A percentile compares a stretch with the other conserved stretches of the same genome.
Evolutionary conservation across 2,113 vertebrate genomes (phyloP).

Genomic region (Pteruthius melanotis): DNA sequence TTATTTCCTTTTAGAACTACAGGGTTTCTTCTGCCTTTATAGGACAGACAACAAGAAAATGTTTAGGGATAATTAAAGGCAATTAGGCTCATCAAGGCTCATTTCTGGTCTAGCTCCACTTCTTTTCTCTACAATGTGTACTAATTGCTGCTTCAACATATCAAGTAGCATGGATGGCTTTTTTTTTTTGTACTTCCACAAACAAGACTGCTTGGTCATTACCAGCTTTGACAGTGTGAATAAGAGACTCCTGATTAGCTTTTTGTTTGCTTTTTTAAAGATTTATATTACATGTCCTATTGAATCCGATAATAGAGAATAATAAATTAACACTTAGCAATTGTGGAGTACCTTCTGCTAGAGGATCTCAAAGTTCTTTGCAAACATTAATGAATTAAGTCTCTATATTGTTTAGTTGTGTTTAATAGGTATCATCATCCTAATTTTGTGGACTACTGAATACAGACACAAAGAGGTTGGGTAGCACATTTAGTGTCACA

Average conservation of each 20-base stretch:
- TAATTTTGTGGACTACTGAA: slow-evolving; percentile 8
- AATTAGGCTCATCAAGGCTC: slow-evolving; percentile 74
- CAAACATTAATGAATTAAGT: slow-evolving; percentile 51
- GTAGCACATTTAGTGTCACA: not conserved
- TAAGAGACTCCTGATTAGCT: slow-evolving; percentile 51
- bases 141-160: slow-evolving; percentile 72
- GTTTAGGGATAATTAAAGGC: slow-evolving; percentile 77
- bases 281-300: slow-evolving; percentile 16
- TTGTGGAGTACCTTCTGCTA: slow-evolving; percentile 12
- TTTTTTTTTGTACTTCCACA: slow-evolving; percentile 48
- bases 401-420: not conserved
- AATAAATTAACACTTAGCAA: slow-evolving; percentile 34
- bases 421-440: slow-evolving; percentile 22
- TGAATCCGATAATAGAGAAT: slow-evolving; percentile 19
- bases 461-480: not conserved
- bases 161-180: slow-evolving; percentile 29
- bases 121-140: slow-evolving; percentile 54
- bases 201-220: slow-evolving; percentile 62
- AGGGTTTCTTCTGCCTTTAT: slow-evolving; percentile 71
- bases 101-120: slow-evolving; percentile 54
- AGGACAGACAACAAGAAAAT: slow-evolving; percentile 69
- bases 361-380: slow-evolving; percentile 8
- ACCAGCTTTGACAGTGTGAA: slow-evolving; percentile 58
- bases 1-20: slow-evolving; percentile 74
- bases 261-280: slow-evolving; percentile 35